A percentile compares a stretch with the other conserved stretches of the same genome.
Evolutionary conservation across 2,888 invertebrate species (phyloP).

Genomic region (Tetrapedia diversipes): DNA sequence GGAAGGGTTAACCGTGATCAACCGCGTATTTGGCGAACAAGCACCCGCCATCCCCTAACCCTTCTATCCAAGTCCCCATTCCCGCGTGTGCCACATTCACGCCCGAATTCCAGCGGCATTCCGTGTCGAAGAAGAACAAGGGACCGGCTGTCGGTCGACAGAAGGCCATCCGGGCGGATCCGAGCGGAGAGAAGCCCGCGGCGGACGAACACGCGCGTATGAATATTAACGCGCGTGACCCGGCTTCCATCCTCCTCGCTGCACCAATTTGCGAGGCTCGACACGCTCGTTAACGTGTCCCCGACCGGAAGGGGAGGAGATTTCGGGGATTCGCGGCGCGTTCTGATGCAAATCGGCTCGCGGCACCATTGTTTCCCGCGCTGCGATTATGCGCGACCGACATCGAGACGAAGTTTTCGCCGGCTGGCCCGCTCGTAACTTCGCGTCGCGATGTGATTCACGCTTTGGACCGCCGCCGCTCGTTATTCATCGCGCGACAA

Average conservation of each 20-base stretch:
- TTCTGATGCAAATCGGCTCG: conserved; percentile 72
- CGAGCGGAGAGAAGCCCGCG: conserved; percentile 18
- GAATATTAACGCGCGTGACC: conserved; percentile 59
- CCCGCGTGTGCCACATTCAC: conserved; percentile 16
- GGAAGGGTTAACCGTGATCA: too few species aligned
- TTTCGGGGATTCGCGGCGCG: conserved; percentile 65
- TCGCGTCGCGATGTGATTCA: conserved; percentile 62
- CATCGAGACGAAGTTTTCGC: conserved; percentile 59
- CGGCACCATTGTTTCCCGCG: conserved; percentile 68
- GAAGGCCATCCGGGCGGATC: conserved; percentile 51
- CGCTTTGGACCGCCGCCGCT: conserved; percentile 18
- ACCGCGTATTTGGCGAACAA: too few species aligned
- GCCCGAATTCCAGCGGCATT: conserved; percentile 55
- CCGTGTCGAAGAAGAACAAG: conserved; percentile 46
- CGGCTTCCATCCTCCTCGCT: conserved; percentile 32
- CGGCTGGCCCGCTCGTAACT: conserved; percentile 17
- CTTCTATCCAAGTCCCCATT: conserved; percentile 11
- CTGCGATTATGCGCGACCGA: conserved; percentile 65
- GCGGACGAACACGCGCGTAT: conserved; percentile 55
- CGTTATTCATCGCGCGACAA: conserved; percentile 64
- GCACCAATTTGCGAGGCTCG: conserved; percentile 73
- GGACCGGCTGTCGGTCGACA: conserved; percentile 21
- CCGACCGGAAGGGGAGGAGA: conserved; percentile 27
- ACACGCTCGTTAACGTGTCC: conserved; percentile 60
- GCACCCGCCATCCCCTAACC: neutral